Percentiles rank a stretch among this genome's conserved stretches.
Conservation (phyloP, 2,797 vertebrate genomes). For the Gila robusta region DNA sequence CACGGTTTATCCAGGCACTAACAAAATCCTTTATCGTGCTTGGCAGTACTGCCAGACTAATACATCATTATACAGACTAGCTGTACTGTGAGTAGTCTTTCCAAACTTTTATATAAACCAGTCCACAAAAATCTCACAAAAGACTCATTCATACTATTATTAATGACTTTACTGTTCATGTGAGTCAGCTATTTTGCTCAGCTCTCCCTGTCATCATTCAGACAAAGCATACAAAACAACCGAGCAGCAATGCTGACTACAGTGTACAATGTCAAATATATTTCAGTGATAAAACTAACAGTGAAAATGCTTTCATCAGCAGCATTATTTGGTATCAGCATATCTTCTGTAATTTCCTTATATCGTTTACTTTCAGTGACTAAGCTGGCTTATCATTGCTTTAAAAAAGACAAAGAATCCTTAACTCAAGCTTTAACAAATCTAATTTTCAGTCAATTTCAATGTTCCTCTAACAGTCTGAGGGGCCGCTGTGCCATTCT, state of each 20-base stretch:
- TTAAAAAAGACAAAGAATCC: slow-evolving; percentile 35
- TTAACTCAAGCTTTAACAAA: slow-evolving; percentile 36
- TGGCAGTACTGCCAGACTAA: slow-evolving; percentile 9
- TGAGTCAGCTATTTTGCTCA: slow-evolving; percentile 38
- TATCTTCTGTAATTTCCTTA: slow-evolving; percentile 33
- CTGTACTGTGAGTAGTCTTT: background rate
- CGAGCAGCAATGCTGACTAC: slow-evolving; percentile 36
- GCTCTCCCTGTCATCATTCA: slow-evolving; percentile 29
- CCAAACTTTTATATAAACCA: background rate
- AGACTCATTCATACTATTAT: background rate
- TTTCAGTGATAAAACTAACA: slow-evolving; percentile 33
- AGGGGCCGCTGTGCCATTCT: slow-evolving; percentile 4
- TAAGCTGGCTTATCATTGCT: slow-evolving; percentile 39
- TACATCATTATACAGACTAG: background rate
- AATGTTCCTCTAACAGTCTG: slow-evolving; percentile 43
- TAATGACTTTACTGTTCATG: slow-evolving; percentile 32
- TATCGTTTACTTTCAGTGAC: background rate
- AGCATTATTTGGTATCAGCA: slow-evolving; percentile 18
- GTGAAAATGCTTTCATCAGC: slow-evolving; percentile 37
- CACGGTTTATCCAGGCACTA: slow-evolving; percentile 52
- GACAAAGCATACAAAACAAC: slow-evolving; percentile 39
- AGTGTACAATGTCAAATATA: slow-evolving; percentile 40
- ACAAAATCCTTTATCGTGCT: slow-evolving; percentile 29
- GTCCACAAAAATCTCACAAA: slow-evolving; percentile 16
- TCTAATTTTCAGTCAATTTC: slow-evolving; percentile 52